Percentiles rank a stretch among this genome's conserved stretches.
These are phyloP conservation scores for Lepidotrigona ventralis DNA, from an alignment of 1,140 invertebrate species.

Conservation along the genomic window DNA sequence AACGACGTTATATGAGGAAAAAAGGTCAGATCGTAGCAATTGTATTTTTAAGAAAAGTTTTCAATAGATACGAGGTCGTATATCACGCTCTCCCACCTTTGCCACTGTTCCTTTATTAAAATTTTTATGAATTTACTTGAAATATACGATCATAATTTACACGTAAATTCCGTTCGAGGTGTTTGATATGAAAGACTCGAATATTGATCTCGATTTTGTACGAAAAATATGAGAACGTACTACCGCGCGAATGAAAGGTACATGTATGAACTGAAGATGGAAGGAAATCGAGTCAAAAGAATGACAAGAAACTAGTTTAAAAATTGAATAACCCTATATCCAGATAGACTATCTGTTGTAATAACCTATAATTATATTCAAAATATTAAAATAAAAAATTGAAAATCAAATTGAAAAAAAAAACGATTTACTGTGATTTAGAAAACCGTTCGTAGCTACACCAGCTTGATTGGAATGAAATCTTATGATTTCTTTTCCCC, in stretches of 20 bases:
- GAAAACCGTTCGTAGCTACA: background rate
- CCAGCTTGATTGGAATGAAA: background rate
- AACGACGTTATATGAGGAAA: background rate
- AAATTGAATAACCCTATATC: background rate
- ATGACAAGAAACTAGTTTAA: background rate
- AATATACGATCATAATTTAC: constrained; percentile 11
- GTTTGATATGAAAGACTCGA: background rate
- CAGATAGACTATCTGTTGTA: background rate
- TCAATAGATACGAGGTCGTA: background rate
- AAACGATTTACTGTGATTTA: background rate
- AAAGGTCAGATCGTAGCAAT: background rate
- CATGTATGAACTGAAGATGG: too few species aligned
- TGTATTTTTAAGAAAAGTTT: background rate
- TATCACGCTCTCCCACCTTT: background rate
- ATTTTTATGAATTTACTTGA: constrained; percentile 6
- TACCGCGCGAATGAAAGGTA: background rate
- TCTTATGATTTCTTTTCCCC: background rate
- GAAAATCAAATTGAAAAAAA: background rate
- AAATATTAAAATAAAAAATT: background rate
- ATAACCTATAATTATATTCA: background rate
- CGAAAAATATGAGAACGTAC: background rate
- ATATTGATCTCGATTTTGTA: background rate
- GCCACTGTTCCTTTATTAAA: constrained; percentile 11
- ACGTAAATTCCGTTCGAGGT: background rate
- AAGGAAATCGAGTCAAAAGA: too few species aligned